Evolutionary conservation across 2,888 invertebrate genomes (phyloP), one percentile per base, ranked within the genome.

Genomic region (Synanthedon vespiformis): DNA sequence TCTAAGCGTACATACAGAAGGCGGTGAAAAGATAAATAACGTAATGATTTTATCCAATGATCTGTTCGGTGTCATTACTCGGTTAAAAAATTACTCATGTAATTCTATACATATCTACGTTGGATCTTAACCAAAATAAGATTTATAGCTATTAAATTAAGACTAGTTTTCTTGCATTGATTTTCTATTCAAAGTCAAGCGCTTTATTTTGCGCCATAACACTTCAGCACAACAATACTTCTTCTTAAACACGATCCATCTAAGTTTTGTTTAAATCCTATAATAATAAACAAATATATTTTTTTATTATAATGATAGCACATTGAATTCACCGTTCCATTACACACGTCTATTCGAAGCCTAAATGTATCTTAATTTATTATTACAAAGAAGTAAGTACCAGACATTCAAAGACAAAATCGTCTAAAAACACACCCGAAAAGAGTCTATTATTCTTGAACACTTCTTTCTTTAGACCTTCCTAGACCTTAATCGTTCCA

Each of bases 371-470:
- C 65, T 66, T 68, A 68, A 58, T 56, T 59, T 56, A 55, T 51
- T 62, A 65, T 62, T 70, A 71, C 66, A 67, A 68, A 75, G 69
- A 75, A 67, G 70, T 55, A 70, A 61, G 55, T 57, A 50, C 59
- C 67, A 68, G 60, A 67, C 66, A 62, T 59, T 59, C 61, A 62
- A 60, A 69, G 65, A 65, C 67, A 73, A 70, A 71, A 68, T 63
- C 60, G 59, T 71, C 70, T 62, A 70, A 44, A 71, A 68, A 69
- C 63, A 66, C 68, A 61, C 62, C 63, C 61, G 59, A 62, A 63
- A 61, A 65, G 60, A 67, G 59, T 64, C 64, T 64, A 69, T 61
- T 58, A 62, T 56, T 34, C 60, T 66, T 78, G 80, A 80, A 80
- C 81, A 79, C 77, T 73, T 74, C 67, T 69, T 60, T 51, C 63